phyloP scores from a whole-genome alignment of 2,797 vertebrate species.

The Poecilia gillii region DNA sequence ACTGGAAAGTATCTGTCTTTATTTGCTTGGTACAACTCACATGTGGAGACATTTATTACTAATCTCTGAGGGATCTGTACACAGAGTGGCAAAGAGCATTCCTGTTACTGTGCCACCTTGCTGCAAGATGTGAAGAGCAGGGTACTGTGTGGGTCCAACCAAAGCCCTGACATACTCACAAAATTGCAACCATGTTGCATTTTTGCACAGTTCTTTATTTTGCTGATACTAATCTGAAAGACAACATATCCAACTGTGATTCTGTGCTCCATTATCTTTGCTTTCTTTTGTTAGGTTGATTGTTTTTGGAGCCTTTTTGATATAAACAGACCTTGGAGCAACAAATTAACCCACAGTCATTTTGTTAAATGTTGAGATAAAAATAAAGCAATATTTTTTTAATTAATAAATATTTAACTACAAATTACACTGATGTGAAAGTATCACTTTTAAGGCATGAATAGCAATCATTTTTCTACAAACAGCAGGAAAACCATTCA shows the following conservation, averaged over 20 bases:
- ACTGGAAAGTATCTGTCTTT: constrained; percentile 18
- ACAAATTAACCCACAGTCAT: neutral
- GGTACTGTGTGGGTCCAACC: constrained; percentile 19
- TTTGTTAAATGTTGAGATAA: constrained; percentile 9
- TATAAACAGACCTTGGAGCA: neutral
- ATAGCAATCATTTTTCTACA: neutral
- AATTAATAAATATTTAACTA: constrained; percentile 20
- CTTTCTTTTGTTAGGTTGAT: neutral
- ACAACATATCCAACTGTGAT: neutral
- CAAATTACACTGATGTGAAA: constrained; percentile 21
- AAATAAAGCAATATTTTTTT: constrained; percentile 12
- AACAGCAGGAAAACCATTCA: neutral
- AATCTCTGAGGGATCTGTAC: constrained; percentile 43
- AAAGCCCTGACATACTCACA: neutral
- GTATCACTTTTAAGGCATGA: constrained; percentile 19
- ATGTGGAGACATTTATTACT: constrained; percentile 56
- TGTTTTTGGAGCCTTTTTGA: neutral
- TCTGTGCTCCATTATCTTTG: neutral
- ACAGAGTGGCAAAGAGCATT: constrained; percentile 39
- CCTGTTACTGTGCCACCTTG: constrained; percentile 33
- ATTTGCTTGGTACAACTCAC: constrained; percentile 19
- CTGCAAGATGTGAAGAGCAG: constrained; percentile 32
- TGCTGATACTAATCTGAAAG: neutral
- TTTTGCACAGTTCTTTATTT: neutral
- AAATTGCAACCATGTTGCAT: neutral